Evolutionary conservation across 2,888 invertebrate species (phyloP).

Genomic region (Eristalis pertinax): DNA sequence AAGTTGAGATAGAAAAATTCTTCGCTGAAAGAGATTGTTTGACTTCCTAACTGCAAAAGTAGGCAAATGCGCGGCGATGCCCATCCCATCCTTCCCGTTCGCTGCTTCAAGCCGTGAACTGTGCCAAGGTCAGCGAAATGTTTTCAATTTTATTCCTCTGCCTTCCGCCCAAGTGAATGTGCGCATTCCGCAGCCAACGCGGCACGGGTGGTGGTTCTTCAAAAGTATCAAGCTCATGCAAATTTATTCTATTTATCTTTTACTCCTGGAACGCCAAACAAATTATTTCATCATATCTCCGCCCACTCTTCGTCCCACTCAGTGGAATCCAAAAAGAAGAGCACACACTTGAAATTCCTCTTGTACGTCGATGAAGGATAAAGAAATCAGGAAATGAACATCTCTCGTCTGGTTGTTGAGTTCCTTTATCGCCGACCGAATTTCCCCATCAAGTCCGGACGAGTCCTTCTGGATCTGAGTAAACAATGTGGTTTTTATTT

Average conservation of each 20-base stretch:
- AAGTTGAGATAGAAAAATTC: neutral
- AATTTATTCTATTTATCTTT: slow-evolving; percentile 23
- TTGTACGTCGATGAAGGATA: neutral
- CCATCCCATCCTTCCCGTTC: neutral
- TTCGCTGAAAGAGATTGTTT: neutral
- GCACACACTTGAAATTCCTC: neutral
- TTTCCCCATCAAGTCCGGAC: neutral
- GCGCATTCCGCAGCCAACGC: too few species aligned
- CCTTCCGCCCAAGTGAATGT: neutral
- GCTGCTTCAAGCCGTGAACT: neutral
- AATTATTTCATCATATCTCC: slow-evolving; percentile 14
- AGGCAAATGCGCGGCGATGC: neutral
- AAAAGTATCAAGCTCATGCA: neutral
- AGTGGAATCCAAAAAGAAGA: neutral
- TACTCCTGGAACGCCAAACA: slow-evolving; percentile 5
- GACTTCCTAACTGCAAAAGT: neutral
- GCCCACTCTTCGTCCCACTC: neutral
- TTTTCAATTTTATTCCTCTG: neutral
- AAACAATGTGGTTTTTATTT: slow-evolving; percentile 18
- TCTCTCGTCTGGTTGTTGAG: neutral
- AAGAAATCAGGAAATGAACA: slow-evolving; percentile 25
- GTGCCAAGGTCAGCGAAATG: slow-evolving; percentile 16
- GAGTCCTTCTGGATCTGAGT: neutral
- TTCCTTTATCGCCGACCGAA: neutral
- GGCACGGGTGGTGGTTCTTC: neutral